phyloP scores from a whole-genome alignment of 1,140 invertebrate genomes.

The Armadillidium nasatum region DNA sequence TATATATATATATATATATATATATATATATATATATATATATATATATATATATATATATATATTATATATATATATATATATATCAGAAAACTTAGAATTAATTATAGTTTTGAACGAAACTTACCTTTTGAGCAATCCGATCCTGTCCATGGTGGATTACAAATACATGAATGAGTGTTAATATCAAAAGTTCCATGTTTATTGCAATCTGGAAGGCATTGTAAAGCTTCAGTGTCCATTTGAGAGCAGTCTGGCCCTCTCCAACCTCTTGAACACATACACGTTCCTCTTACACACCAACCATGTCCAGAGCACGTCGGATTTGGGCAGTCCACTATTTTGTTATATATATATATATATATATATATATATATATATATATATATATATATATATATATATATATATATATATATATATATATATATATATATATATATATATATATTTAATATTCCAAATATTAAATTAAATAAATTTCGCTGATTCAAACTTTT shows the following conservation, averaged over 20 bases:
- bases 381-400: constrained; percentile 14
- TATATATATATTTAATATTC: no score
- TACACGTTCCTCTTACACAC: constrained; percentile 87
- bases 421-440: no score
- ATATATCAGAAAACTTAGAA: not conserved
- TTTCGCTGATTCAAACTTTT: no score
- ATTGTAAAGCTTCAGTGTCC: constrained; percentile 87
- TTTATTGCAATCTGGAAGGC: constrained; percentile 86
- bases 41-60: constrained; percentile 19
- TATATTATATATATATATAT: not conserved
- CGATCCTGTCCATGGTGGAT: constrained; percentile 84
- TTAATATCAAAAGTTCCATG: constrained; percentile 87
- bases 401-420: constrained; percentile 12
- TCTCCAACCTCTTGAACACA: constrained; percentile 96
- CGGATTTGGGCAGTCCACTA: constrained; percentile 89
- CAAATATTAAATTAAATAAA: no score
- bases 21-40: constrained; percentile 24
- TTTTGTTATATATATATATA: not conserved
- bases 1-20: constrained; percentile 24
- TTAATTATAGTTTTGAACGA: not conserved
- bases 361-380: constrained; percentile 15
- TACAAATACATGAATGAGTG: constrained; percentile 82
- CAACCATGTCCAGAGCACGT: constrained; percentile 96
- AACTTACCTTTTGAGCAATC: constrained; percentile 69
- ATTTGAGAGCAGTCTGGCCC: constrained; percentile 84